Evolutionary conservation across 2,797 vertebrate species (phyloP), one percentile per base, ranked within the genome.

Genomic region (Sebastes kiyomatsui): DNA sequence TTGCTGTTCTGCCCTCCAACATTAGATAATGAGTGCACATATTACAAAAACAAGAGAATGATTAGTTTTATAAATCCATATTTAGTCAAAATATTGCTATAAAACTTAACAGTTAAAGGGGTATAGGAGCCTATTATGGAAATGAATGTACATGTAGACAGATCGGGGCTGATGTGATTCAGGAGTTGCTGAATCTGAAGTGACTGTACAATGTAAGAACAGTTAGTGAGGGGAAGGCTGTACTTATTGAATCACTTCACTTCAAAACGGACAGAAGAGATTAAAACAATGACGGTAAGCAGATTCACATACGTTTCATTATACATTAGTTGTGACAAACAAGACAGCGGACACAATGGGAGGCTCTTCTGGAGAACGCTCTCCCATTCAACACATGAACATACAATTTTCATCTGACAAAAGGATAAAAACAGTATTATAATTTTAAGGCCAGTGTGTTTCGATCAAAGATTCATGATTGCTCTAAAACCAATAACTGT

Each of bases 141-240:
- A 25, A 66, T 42, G 7, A 54, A 58, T 68, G 33, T 16, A 77
- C 33, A 73, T 59, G 32, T 74, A 42, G 18, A 79, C 71, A 85
- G 25, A 82, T 25, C 35, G 32, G 20, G 33, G 73, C 49, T 78
- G 64, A 62, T 69, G 28, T 58, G 71, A 87, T 67, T 87, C 42
- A 84, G 59, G 25, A 88, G 33, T 28, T 38, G 71, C 61, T 84
- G 60, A 80, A 64, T 81, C 75, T 82, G 80, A 79, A 78, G 52
- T 77, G 60, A 88, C 35, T 74, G 62, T 10, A 64, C 56, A 81
- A 75, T 73, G 59, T 67, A 52, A 77, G 49, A 75, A 56, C 75
- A 78, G 83, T 88, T 92, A 89, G 88, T 91, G 23, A 68, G 70
- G 83, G 66, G 73, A 66, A 79, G 77, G 60, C 71, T 49, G 20